phyloP scores from a whole-genome alignment of 2,113 vertebrate species.

The Oxygymnocypris stewartii region DNA sequence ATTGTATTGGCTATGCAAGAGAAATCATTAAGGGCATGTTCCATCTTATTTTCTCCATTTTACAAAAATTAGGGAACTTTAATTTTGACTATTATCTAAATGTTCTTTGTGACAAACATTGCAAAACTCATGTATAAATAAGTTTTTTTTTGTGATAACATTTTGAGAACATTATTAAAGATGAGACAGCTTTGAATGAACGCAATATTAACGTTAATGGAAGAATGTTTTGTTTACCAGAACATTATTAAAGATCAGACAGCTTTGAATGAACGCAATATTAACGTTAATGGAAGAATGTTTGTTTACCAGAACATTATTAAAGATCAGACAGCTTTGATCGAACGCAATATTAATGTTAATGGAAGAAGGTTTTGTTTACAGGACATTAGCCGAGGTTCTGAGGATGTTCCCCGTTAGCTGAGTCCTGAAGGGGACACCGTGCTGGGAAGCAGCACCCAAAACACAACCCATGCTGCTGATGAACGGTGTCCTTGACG shows the following conservation, averaged over 20 bases:
- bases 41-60: background rate
- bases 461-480: background rate
- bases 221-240: too few relatives aligned
- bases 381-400: background rate
- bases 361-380: background rate
- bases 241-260: background rate
- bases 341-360: background rate
- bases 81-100: background rate
- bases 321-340: background rate
- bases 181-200: too few relatives aligned
- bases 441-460: background rate
- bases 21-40: background rate
- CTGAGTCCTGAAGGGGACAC: background rate
- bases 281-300: too few relatives aligned
- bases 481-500: background rate
- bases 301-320: too few relatives aligned
- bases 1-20: too few relatives aligned
- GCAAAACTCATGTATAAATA: too few relatives aligned
- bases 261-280: too few relatives aligned
- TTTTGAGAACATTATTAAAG: background rate
- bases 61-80: background rate
- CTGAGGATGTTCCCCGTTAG: background rate
- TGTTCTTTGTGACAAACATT: background rate
- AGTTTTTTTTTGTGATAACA: too few relatives aligned
- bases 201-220: too few relatives aligned